Percentiles rank a stretch among this genome's conserved stretches.
Evolutionary conservation across 2,797 vertebrate genomes (phyloP).

Genomic region (Hozukius guyotensis): DNA sequence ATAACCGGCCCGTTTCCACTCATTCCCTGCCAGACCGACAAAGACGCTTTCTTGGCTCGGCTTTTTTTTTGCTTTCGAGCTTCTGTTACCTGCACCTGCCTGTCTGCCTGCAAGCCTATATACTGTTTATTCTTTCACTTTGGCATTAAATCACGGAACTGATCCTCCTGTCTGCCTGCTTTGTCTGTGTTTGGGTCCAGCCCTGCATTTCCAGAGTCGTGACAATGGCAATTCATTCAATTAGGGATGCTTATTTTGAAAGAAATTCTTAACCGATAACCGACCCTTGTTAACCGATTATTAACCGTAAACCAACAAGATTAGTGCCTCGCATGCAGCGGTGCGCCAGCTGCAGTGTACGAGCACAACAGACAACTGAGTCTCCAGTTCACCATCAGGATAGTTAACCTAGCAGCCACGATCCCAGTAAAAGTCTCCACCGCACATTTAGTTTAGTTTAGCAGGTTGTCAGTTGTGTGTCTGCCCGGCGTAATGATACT

Average conservation of each 20-base stretch:
- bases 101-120: background rate
- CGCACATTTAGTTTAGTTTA: no score
- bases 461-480: no score
- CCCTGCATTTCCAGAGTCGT: background rate
- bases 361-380: no score
- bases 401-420: no score
- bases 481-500: no score
- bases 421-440: no score
- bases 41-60: background rate
- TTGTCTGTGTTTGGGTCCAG: background rate
- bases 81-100: background rate
- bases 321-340: no score
- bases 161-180: background rate
- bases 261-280: no score
- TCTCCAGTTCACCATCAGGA: no score
- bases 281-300: no score
- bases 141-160: background rate
- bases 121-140: background rate
- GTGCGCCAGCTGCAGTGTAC: no score
- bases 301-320: no score
- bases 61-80: background rate
- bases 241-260: background rate
- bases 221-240: background rate
- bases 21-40: background rate
- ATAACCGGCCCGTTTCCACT: background rate